Percentiles rank a stretch among this genome's conserved stretches.
Evolutionary conservation across 2,797 vertebrate species (phyloP).

Genomic region (Myotis findleyi): DNA sequence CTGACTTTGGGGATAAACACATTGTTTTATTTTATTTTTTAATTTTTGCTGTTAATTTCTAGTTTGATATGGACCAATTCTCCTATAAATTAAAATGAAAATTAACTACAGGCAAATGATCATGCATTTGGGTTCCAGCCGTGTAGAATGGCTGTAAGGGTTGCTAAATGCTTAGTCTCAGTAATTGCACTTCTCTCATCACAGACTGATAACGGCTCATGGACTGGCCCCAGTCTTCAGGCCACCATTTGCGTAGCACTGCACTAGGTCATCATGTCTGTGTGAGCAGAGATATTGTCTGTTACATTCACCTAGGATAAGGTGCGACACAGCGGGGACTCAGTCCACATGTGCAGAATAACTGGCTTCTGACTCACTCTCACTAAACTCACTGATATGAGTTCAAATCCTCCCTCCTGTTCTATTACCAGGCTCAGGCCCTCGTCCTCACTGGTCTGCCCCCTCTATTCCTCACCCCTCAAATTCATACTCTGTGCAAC

Average conservation of each 20-base stretch:
- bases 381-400: background rate
- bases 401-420: background rate
- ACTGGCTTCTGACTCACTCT: background rate
- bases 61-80: background rate
- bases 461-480: background rate
- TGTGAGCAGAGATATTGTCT: background rate
- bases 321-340: fast-evolving
- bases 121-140: background rate
- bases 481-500: background rate
- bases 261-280: background rate
- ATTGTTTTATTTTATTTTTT: background rate
- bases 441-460: background rate
- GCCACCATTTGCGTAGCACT: no score
- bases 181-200: background rate
- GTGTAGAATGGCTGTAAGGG: background rate
- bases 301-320: background rate
- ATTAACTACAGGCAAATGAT: background rate
- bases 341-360: background rate
- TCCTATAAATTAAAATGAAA: background rate
- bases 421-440: background rate
- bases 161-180: background rate
- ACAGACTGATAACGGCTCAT: fast-evolving
- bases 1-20: background rate
- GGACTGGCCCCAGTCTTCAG: background rate
- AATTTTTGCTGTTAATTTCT: constrained; percentile 14